phyloP scores from a whole-genome alignment of 2,797 vertebrate genomes.

The Spheniscus humboldti region DNA sequence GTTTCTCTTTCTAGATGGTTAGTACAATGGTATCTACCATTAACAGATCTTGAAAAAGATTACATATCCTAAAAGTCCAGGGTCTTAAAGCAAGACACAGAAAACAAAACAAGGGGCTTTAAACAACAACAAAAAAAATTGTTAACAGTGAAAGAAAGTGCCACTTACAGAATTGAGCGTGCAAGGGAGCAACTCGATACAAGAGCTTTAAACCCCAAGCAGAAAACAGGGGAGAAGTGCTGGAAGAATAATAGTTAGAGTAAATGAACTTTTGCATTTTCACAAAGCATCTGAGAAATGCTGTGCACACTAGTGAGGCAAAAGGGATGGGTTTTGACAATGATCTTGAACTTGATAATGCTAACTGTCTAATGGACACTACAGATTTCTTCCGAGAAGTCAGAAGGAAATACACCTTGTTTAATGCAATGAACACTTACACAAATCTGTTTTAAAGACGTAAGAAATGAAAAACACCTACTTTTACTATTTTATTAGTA shows the following conservation, averaged over 20 bases:
- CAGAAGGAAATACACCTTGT: background rate
- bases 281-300: background rate
- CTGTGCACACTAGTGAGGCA: too few relatives aligned
- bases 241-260: background rate
- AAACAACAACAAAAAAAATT: background rate
- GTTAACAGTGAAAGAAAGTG: background rate
- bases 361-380: background rate
- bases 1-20: background rate
- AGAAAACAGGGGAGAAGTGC: background rate
- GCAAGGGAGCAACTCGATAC: background rate
- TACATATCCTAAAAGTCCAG: background rate
- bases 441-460: background rate
- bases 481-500: background rate
- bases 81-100: background rate
- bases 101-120: background rate
- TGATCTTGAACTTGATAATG: background rate
- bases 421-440: background rate
- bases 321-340: background rate
- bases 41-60: background rate
- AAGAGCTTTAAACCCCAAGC: background rate
- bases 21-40: background rate
- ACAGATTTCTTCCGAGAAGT: background rate
- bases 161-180: background rate
- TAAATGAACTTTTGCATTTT: background rate
- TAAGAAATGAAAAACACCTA: background rate